Percentiles rank a stretch among this genome's conserved stretches.
phyloP scores from a whole-genome alignment of 64 coral and sea anemone species.

The Anthopleura sola region DNA sequence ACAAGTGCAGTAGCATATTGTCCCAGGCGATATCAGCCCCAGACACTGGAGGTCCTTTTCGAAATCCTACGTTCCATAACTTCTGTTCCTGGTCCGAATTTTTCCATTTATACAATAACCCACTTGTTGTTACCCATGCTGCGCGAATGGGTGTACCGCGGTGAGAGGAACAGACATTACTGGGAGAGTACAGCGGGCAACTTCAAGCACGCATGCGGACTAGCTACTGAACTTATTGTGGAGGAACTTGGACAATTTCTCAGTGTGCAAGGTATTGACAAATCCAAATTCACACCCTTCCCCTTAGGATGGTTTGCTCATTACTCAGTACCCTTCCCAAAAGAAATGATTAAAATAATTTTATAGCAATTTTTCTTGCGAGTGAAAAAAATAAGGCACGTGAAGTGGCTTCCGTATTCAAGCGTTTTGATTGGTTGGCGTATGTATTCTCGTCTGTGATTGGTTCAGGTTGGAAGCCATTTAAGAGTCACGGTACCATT shows the following conservation, averaged over 20 bases:
- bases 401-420: no score
- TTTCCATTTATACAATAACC: conserved; percentile 86
- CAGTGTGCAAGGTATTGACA: conserved; percentile 80
- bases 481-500: background rate
- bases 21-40: conserved; percentile 91
- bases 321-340: background rate
- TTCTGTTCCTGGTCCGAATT: conserved; percentile 90
- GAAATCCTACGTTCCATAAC: conserved; percentile 83
- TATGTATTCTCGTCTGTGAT: no score
- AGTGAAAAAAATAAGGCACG: no score
- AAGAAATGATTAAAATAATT: no score
- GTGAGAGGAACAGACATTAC: conserved; percentile 70
- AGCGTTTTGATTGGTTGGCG: no score
- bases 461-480: background rate
- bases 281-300: background rate
- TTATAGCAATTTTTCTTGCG: no score
- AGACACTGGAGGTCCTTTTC: conserved; percentile 92
- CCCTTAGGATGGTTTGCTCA: background rate
- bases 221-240: conserved; percentile 90
- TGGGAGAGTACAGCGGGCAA: conserved; percentile 98
- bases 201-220: conserved; percentile 97
- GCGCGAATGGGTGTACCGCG: conserved; percentile 81
- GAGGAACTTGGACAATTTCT: conserved; percentile 88
- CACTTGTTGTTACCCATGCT: conserved; percentile 91
- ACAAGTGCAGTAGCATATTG: conserved; percentile 87